These are phyloP conservation scores for Eutolmus rufibarbis DNA, from an alignment of 2,888 invertebrate species.

Conservation along the genomic window DNA sequence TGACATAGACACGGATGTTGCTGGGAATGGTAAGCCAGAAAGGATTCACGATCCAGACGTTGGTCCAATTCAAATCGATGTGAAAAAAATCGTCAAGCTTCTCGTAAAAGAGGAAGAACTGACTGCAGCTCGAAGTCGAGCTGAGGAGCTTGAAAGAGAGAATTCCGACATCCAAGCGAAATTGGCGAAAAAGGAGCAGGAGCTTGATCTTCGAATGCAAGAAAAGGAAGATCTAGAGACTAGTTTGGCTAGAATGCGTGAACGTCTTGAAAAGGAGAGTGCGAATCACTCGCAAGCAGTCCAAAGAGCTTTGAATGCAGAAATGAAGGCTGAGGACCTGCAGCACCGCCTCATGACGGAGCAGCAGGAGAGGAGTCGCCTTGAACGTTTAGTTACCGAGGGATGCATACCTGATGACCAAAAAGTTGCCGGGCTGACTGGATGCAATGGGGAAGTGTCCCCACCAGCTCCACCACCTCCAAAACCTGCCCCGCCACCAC, in stretches of 20 bases:
- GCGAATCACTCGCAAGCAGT: slow-evolving; percentile 86
- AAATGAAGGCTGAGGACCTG: slow-evolving; percentile 68
- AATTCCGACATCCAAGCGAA: slow-evolving; percentile 86
- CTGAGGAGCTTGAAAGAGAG: slow-evolving; percentile 87
- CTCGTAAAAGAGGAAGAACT: slow-evolving; percentile 93
- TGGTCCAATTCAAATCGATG: slow-evolving; percentile 86
- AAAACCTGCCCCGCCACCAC: slow-evolving; percentile 57
- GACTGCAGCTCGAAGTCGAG: slow-evolving; percentile 83
- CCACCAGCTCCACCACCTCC: slow-evolving; percentile 58
- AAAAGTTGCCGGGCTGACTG: slow-evolving; percentile 70
- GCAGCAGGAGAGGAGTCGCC: slow-evolving; percentile 79
- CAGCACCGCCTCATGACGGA: slow-evolving; percentile 76
- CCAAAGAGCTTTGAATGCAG: slow-evolving; percentile 71
- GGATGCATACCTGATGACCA: slow-evolving; percentile 94
- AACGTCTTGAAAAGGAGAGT: slow-evolving; percentile 88
- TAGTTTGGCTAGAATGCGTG: slow-evolving; percentile 80
- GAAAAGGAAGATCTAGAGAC: slow-evolving; percentile 93
- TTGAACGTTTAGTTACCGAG: slow-evolving; percentile 86
- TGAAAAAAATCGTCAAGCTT: slow-evolving; percentile 87
- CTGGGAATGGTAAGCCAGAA: slow-evolving; percentile 52
- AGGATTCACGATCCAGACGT: slow-evolving; percentile 79
- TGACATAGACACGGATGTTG: slow-evolving; percentile 58
- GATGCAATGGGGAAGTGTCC: slow-evolving; percentile 63
- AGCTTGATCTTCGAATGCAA: slow-evolving; percentile 85
- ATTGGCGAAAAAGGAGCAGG: slow-evolving; percentile 90